Evolutionary conservation across 1,140 invertebrate species (phyloP), one percentile per base, ranked within the genome.

Genomic region (Heliconius hermathena): DNA sequence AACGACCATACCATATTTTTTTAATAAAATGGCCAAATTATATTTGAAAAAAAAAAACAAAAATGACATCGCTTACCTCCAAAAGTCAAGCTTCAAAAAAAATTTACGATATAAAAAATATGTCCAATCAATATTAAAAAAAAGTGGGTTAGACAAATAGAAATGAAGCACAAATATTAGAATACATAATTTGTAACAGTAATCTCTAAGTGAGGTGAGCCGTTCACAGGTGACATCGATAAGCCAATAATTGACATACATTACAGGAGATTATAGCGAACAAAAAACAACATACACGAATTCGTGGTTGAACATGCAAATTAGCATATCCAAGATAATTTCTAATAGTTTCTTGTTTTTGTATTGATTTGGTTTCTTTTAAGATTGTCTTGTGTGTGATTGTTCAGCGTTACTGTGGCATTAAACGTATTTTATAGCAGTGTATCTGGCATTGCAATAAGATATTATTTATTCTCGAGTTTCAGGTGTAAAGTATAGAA

Each of bases 191-290:
- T 66, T 66, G 60, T 66, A 66, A 66, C 60, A 66, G 60, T 66
- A 16, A 29, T 66, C 26, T 66, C 22, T 66, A 2, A 66, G 60
- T 66, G 22, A 66, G 26, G 60, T 29, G 60, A 66, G 60, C 22
- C 60, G 60, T 26, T 13, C 13, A 26, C 60, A 66, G 60, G 11
- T 66, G 60, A 66, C 60, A 66, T 66, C 26, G 60, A 66, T 66
- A 66, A 66, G 60, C 60, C 60, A 29, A 66, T 66, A 74, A 74
- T n/a, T 74, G 73, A 74, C 49, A 73, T 26, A 22, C 71, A 74
- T 66, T 66, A 66, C 26, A n/a, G 22, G 9, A 66, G 60, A 66
- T 26, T 26, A 66, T 22, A 66, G n/a, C 60, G 20, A 22, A 60
- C 57, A 66, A 66, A 66, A 52, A 29, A 66, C 60, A 16, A 11